Evolutionary conservation across 2,888 invertebrate species (phyloP).

Genomic region (Drosophila quasianomalipes): DNA sequence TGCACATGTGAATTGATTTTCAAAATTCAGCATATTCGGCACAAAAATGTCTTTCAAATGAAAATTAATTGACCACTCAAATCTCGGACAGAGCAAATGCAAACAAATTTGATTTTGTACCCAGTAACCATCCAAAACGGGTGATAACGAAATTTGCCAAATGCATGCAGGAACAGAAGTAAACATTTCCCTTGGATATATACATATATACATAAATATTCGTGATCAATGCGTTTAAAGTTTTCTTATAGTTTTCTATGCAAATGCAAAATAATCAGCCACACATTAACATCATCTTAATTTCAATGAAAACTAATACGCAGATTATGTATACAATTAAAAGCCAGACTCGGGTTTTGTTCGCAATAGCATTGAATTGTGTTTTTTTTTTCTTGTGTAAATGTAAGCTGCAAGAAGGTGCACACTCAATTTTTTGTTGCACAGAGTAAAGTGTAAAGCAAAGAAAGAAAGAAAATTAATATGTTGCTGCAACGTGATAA

Average conservation of each 20-base stretch:
- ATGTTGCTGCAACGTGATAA: neutral
- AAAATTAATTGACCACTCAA: neutral
- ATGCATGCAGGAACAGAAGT: neutral
- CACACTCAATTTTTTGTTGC: neutral
- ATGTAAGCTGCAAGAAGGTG: neutral
- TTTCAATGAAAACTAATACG: neutral
- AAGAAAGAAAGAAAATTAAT: neutral
- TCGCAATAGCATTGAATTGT: neutral
- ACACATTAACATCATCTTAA: neutral
- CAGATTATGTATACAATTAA: neutral
- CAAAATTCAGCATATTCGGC: neutral
- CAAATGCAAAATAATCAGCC: neutral
- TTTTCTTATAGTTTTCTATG: neutral
- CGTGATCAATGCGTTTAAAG: neutral
- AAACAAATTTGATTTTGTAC: neutral
- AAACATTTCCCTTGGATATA: neutral
- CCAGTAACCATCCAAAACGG: neutral
- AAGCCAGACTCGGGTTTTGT: neutral
- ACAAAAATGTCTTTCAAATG: neutral
- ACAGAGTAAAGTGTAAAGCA: neutral
- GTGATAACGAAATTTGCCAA: neutral
- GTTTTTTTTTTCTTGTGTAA: neutral
- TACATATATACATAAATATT: neutral
- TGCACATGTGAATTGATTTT: fast-evolving
- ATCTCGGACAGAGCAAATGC: neutral